These are phyloP conservation scores for Bambusicola thoracicus DNA, from an alignment of 2,113 vertebrate genomes.

Conservation along the genomic window DNA sequence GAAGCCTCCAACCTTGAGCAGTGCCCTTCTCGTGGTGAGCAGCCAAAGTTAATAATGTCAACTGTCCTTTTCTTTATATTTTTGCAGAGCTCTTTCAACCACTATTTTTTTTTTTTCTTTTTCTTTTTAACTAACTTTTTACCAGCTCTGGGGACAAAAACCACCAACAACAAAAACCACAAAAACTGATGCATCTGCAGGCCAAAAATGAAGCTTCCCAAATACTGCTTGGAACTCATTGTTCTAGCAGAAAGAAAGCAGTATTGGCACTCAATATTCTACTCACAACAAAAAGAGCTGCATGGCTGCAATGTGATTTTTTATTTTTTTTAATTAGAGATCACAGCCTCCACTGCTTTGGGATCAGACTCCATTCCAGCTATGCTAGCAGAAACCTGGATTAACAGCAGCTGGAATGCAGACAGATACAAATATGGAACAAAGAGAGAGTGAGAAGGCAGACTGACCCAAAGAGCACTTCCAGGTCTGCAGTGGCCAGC, in stretches of 20 bases:
- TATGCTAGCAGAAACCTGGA: background rate
- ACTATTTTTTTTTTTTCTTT: background rate
- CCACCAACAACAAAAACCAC: too few relatives aligned
- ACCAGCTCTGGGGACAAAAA: background rate
- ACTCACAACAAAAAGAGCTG: background rate
- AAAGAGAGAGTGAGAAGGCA: background rate
- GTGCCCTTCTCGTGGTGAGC: background rate
- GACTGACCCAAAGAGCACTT: background rate
- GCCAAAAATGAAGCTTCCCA: background rate
- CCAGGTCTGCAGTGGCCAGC: background rate
- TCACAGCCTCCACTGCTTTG: background rate
- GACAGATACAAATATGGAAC: conserved; percentile 15
- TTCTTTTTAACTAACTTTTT: background rate
- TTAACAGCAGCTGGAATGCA: conserved; percentile 30
- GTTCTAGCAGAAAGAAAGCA: background rate
- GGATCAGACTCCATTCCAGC: background rate
- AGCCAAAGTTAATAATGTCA: background rate
- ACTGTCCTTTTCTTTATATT: background rate
- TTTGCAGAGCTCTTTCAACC: background rate
- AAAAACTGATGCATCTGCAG: background rate
- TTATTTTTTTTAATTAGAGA: background rate
- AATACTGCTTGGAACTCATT: background rate
- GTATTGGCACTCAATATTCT: background rate
- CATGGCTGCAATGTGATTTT: background rate
- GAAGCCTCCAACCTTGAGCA: background rate